Evolutionary conservation across 1,140 invertebrate genomes (phyloP), one percentile per base, ranked within the genome.

Genomic region (Ceratina japonica): DNA sequence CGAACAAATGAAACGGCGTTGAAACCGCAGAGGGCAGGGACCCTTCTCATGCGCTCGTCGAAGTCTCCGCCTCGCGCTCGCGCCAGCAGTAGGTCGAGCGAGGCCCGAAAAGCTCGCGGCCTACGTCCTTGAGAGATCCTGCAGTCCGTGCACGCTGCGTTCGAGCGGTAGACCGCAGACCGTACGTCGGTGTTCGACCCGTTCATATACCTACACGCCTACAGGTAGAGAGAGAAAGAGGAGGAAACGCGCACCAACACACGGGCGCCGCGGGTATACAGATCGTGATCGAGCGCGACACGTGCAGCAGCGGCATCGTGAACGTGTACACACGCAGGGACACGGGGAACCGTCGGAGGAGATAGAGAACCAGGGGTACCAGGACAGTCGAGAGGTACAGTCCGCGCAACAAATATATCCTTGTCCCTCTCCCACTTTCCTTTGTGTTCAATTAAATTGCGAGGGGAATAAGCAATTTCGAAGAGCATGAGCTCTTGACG

Each of bases 61-160:
- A 76, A 80, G 74, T 81, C 75, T 78, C 75, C 79, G 37, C 13
- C 51, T 15, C n/a, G 72, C 64, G 13, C n/a, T 10, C 27, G 59
- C 27, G 31, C 27, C 80, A 72, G 69, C 76, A 82, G 80, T 82
- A 82, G 80, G 80, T 82, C 80, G 77, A 79, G 51, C 51, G 31
- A 59, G 63, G 69, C 63, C 75, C 80, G 75, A 81, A 81, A 81
- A 79, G 75, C 79, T 79, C 56, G 24, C 66, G 59, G 66, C 70
- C 64, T 72, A 63, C 80, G 80, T 82, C 80, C 80, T 82, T 82
- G 80, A 79, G 80, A 70, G 70, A 79, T 79, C 77, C 80, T 79
- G 75, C 68, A 37, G 68, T 44, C 79, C 79, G 72, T 69, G 71
- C 64, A 62, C 78, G 72, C 44, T 63, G 72, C 78, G 44, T 49